Evolutionary conservation across 2,888 invertebrate species (phyloP).

Genomic region (Chymomyza fuscimana): DNA sequence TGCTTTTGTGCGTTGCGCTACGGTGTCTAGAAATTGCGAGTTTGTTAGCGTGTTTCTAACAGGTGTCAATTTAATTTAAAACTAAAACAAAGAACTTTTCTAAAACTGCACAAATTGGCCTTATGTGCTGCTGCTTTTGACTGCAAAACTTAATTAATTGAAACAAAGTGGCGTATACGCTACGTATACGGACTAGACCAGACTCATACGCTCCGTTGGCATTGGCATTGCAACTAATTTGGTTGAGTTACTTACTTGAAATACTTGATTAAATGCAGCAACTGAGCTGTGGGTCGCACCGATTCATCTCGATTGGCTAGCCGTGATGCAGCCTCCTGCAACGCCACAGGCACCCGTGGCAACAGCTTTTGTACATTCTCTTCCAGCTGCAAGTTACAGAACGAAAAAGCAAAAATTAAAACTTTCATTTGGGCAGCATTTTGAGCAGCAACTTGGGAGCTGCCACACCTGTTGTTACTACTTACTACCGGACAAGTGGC

Average conservation of each 20-base stretch:
- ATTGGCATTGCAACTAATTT: neutral
- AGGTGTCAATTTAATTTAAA: conserved; percentile 73
- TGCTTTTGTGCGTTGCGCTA: conserved; percentile 25
- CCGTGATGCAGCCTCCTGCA: conserved; percentile 93
- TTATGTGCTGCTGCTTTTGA: conserved; percentile 28
- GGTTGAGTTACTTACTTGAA: conserved; percentile 86
- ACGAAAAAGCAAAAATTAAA: neutral
- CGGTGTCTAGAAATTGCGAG: conserved; percentile 10
- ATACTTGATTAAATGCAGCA: conserved; percentile 93
- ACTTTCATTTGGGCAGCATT: neutral
- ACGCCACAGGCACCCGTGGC: conserved; percentile 88
- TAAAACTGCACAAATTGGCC: conserved; percentile 61
- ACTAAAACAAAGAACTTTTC: conserved; percentile 64
- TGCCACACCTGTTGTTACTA: neutral
- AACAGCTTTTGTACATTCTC: conserved; percentile 89
- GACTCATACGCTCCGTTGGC: too few species aligned
- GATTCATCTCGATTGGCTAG: conserved; percentile 91
- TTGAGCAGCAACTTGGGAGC: neutral
- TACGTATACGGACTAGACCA: neutral
- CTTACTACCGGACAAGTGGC: conserved; percentile 43
- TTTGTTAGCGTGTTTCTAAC: conserved; percentile 43
- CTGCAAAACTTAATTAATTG: conserved; percentile 67
- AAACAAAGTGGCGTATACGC: neutral
- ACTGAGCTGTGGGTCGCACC: conserved; percentile 93
- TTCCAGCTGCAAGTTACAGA: conserved; percentile 84